phyloP scores from a whole-genome alignment of 2,113 vertebrate genomes.

The Tetrax tetrax region DNA sequence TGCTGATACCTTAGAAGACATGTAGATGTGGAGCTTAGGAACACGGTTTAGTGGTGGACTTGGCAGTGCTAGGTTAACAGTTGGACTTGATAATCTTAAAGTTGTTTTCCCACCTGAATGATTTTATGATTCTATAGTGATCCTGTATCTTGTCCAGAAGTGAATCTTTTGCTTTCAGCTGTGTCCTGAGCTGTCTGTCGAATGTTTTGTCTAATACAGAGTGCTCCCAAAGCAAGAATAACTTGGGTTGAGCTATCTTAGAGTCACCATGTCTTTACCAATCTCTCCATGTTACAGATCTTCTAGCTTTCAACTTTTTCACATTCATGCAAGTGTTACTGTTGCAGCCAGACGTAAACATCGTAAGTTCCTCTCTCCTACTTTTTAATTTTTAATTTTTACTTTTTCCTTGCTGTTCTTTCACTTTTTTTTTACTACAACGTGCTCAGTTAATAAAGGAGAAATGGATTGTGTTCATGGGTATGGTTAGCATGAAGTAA shows the following conservation, averaged over 20 bases:
- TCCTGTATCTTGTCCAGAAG: background rate
- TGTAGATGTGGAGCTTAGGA: no score
- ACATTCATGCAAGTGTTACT: background rate
- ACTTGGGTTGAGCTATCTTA: background rate
- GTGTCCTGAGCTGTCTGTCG: background rate
- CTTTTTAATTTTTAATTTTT: background rate
- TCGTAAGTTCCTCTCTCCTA: background rate
- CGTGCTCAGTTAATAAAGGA: background rate
- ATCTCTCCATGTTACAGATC: background rate
- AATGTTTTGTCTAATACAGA: background rate
- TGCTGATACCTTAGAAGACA: background rate
- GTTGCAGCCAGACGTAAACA: background rate
- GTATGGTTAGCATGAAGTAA: background rate
- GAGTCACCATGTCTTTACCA: background rate
- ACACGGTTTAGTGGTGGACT: no score
- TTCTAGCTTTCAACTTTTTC: slow-evolving; percentile 35
- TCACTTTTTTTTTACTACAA: background rate
- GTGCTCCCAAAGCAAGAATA: background rate
- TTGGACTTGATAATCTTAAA: no score
- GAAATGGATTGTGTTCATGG: background rate
- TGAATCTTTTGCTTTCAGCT: background rate
- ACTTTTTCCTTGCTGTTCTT: background rate
- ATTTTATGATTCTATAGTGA: no score
- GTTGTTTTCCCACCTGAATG: no score
- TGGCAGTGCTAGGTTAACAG: no score